Base-by-base conservation (phyloP, 2,113 vertebrate genomes). In the Climacteris rufus region DNA sequence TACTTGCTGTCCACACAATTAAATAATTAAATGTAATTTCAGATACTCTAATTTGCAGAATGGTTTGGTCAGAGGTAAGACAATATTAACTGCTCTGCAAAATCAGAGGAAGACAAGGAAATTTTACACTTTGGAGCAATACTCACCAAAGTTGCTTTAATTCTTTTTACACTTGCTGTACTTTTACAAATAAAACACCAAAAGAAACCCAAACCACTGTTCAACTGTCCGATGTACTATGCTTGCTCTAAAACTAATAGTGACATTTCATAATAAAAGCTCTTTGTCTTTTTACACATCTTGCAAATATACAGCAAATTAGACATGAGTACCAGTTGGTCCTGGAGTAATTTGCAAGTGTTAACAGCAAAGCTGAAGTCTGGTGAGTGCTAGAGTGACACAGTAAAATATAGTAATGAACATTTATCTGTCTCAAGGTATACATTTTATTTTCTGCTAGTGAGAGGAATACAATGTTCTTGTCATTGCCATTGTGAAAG, bases 1-100 rank as follows among this genome's bases (percentile, higher is more conserved):
- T 98, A 98, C 98, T 97, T 96, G 97, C 97, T 98, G 96, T 98
- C 98, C 97, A 97, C 97, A 95, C 90, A 97, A 98, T 99, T 99
- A 99, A 97, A 99, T 98, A 99, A 99, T 99, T 99, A 97, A 99
- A 97, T 96, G 98, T 98, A 98, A 99, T 99, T 99, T 99, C 98
- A 99, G 98, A 98, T 98, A 95, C 97, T 87, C 79, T 83, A 94
- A 96, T 98, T 98, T 98, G 98, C 97, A 97, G 96, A 97, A 98
- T 93, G 85, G 80, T 97, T 98, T 98, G 56, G 90, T 95, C 65
- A 64, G 75, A 87, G 83, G 96, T 95, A 97, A 97, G 85, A 84
- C 90, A 96, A 93, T 97, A 97, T 97, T 93, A 96, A 90, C 68
- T 68, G 7, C 20, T 61, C 33, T 85, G 24, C 19, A 92, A 88